phyloP scores from a whole-genome alignment of 2,113 vertebrate species.

The Neogobius melanostomus region DNA sequence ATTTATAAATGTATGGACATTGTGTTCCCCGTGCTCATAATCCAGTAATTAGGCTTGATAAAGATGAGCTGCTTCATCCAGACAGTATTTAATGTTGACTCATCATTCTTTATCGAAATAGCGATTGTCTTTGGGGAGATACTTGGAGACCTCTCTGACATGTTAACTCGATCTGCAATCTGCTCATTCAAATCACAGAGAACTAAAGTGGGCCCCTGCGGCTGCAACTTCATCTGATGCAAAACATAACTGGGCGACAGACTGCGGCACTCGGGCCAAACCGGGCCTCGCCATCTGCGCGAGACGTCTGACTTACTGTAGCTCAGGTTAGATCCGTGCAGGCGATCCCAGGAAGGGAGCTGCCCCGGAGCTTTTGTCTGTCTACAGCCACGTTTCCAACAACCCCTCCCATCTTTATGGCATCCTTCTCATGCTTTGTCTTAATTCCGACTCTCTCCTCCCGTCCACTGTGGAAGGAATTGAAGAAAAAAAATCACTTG shows the following conservation, averaged over 20 bases:
- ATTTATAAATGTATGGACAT: too few relatives aligned
- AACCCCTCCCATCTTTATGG: conserved; percentile 2
- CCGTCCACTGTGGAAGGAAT: background rate
- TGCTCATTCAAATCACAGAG: background rate
- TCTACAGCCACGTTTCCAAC: conserved; percentile 7
- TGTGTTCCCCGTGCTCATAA: too few relatives aligned
- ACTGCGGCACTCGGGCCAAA: background rate
- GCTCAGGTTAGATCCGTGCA: conserved; percentile 35
- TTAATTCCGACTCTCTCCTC: conserved; percentile 18
- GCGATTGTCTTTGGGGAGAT: too few relatives aligned
- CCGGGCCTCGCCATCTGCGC: background rate
- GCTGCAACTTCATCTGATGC: conserved; percentile 10
- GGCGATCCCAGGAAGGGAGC: conserved; percentile 51
- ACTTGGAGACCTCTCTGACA: background rate
- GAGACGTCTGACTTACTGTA: conserved; percentile 21
- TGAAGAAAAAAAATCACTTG: background rate
- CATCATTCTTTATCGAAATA: too few relatives aligned
- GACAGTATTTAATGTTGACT: too few relatives aligned
- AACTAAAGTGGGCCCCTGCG: background rate
- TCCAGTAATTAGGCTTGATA: too few relatives aligned
- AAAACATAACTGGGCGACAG: background rate
- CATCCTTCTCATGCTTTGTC: conserved; percentile 15
- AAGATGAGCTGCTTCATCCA: too few relatives aligned
- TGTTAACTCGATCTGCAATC: background rate
- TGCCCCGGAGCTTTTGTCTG: conserved; percentile 27